Evolutionary conservation across 2,797 vertebrate genomes (phyloP).

Genomic region (Xyrichtys novacula): DNA sequence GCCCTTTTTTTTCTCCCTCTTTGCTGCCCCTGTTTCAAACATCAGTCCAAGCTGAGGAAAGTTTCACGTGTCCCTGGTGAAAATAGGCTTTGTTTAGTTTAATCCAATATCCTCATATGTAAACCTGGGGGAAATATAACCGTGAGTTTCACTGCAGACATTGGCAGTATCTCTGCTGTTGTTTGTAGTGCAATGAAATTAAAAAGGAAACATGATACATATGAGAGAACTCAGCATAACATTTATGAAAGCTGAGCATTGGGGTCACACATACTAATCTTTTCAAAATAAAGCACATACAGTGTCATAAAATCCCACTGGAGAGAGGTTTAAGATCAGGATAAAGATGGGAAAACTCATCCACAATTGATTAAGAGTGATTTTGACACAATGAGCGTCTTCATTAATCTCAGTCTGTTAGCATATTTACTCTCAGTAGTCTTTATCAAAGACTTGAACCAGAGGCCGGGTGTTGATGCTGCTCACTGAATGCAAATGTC

Average conservation of each 20-base stretch:
- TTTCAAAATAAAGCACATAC: not conserved
- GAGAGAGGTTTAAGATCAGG: not conserved
- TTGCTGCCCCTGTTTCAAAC: slow-evolving; percentile 69
- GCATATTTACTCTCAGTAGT: slow-evolving; percentile 25
- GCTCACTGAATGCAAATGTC: slow-evolving; percentile 81
- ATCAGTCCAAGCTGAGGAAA: slow-evolving; percentile 64
- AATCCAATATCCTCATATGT: slow-evolving; percentile 73
- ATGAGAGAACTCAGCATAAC: not conserved
- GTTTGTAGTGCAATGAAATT: slow-evolving; percentile 37
- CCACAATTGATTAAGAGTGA: not conserved
- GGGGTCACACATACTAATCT: not conserved
- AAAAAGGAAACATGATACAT: slow-evolving; percentile 28
- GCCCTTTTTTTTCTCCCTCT: slow-evolving; percentile 60
- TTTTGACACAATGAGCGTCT: slow-evolving; percentile 12
- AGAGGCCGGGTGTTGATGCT: slow-evolving; percentile 68
- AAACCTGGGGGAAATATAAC: slow-evolving; percentile 46
- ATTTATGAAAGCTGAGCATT: not conserved
- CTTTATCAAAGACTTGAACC: slow-evolving; percentile 57
- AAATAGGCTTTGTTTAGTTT: slow-evolving; percentile 76
- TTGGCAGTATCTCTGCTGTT: slow-evolving; percentile 44
- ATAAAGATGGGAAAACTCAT: not conserved
- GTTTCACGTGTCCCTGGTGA: slow-evolving; percentile 71
- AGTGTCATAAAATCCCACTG: not conserved
- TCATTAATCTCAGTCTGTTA: slow-evolving; percentile 17
- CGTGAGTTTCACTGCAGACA: slow-evolving; percentile 43